Evolutionary conservation across 2,113 vertebrate species (phyloP).

Genomic region (Numida meleagris): DNA sequence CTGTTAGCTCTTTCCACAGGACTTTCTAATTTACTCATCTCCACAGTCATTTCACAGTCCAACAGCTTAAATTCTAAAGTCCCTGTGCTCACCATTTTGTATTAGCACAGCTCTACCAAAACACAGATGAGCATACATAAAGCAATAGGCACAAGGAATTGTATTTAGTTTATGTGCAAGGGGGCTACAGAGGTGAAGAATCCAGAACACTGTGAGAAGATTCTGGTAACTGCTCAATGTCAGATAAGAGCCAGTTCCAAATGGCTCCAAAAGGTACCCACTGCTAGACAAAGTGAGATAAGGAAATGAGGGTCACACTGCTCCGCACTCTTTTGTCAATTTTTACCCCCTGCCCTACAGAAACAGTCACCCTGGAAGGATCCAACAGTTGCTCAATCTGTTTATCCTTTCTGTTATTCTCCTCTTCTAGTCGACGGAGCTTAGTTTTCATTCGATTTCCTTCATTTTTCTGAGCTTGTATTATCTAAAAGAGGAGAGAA

Average conservation of each 20-base stretch:
- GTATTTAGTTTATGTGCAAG: neutral
- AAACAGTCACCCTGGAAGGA: constrained; percentile 76
- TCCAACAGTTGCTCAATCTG: constrained; percentile 93
- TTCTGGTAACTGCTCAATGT: neutral
- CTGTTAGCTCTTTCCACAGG: neutral
- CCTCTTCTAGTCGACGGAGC: constrained; percentile 89
- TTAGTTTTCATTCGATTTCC: constrained; percentile 87
- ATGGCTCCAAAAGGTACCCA: neutral
- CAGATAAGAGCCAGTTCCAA: neutral
- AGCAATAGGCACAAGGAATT: neutral
- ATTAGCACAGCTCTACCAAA: neutral
- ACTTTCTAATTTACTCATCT: neutral
- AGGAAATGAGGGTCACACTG: neutral
- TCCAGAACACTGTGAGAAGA: no score
- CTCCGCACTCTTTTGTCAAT: neutral
- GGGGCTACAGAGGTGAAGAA: neutral
- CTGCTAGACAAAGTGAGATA: neutral
- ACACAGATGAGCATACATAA: neutral
- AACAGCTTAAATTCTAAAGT: neutral
- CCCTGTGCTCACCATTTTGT: neutral
- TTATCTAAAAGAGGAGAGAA: constrained; percentile 71
- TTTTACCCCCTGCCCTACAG: neutral
- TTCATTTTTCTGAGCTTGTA: constrained; percentile 87
- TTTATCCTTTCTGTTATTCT: constrained; percentile 87
- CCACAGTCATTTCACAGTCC: neutral